phyloP scores from a whole-genome alignment of 2,113 vertebrate species.

The Miniopterus natalensis region DNA sequence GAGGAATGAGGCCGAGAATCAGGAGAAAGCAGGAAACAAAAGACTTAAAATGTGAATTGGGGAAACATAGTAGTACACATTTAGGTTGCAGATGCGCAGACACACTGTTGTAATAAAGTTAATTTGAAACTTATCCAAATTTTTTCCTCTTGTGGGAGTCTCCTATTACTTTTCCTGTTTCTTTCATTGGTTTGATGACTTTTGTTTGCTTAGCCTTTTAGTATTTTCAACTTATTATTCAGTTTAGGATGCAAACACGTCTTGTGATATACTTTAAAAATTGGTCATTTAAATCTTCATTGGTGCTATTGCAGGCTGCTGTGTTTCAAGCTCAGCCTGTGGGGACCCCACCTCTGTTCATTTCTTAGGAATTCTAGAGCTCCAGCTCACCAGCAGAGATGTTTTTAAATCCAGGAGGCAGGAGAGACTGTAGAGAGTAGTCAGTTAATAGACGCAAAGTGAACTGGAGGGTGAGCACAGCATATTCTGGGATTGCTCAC shows the following conservation, averaged over 20 bases:
- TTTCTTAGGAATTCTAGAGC: background rate
- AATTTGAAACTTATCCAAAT: background rate
- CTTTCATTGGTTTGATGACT: background rate
- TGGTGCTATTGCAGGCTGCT: background rate
- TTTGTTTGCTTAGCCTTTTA: conserved; percentile 27
- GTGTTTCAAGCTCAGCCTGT: background rate
- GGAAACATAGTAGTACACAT: background rate
- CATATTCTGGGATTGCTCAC: background rate
- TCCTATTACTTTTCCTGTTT: background rate
- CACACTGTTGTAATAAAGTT: background rate
- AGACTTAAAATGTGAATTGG: background rate
- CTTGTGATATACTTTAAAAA: background rate
- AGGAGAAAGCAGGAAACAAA: background rate
- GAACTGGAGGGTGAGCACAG: background rate
- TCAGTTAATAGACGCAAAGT: background rate
- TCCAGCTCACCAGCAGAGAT: background rate
- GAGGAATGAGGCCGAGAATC: background rate
- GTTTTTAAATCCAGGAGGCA: background rate
- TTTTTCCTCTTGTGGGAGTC: background rate
- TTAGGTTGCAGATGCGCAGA: background rate
- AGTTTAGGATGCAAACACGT: background rate
- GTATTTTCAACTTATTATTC: background rate
- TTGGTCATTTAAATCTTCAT: background rate
- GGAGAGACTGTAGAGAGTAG: background rate
- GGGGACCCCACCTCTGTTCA: background rate